Base-by-base conservation (phyloP, 1,140 invertebrate species). In the Caenorhabditis inopinata region DNA sequence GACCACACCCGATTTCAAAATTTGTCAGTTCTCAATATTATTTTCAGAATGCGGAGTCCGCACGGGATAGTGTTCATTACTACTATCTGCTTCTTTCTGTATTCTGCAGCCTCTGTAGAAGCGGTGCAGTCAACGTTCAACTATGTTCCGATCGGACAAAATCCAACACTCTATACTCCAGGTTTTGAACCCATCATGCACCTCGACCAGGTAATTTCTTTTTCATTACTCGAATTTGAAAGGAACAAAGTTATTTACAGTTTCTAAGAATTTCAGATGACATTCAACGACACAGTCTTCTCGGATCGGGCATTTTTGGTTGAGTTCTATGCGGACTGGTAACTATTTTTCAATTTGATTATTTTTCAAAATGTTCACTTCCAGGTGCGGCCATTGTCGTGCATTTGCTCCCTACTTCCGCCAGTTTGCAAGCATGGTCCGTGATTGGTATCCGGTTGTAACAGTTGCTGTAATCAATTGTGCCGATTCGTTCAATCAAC, bases 261-360 rank as follows among this genome's bases (percentile, higher is more conserved):
- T 18, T 18, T 29, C 51, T n/a, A n/a, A n/a, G 14, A 47, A 35
- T 21, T 75, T 83, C 11, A 86, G 78, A 76, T 62, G n/a, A 88
- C 87, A 25, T 88, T 88, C 49, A 78, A 79, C 53, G 87, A 88
- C 73, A 88, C 87, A 42, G 83, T 88, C 11, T 87, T 86, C 62
- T 83, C 84, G 46, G 81, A 76, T 25, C 84, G 76, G 48, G 81
- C 87, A 23, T 88, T 88, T 82, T 51, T 87, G n/a, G 87, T 88
- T 32, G 87, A 88, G 42, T 88, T 87, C 77, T 88, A 88, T 74
- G 87, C 87, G 53, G 87, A 88, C 73, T 88, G 87, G 86, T 88
- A 76, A 82, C n/a, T 53, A 11, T 14, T 16, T 12, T 32, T 42
- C 38, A n/a, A 32, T n/a, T 7, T 16, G 5, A 2, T 32, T 6